These are phyloP conservation scores for Probosciger aterrimus DNA, from an alignment of 2,113 vertebrate species.

Conservation along the genomic window DNA sequence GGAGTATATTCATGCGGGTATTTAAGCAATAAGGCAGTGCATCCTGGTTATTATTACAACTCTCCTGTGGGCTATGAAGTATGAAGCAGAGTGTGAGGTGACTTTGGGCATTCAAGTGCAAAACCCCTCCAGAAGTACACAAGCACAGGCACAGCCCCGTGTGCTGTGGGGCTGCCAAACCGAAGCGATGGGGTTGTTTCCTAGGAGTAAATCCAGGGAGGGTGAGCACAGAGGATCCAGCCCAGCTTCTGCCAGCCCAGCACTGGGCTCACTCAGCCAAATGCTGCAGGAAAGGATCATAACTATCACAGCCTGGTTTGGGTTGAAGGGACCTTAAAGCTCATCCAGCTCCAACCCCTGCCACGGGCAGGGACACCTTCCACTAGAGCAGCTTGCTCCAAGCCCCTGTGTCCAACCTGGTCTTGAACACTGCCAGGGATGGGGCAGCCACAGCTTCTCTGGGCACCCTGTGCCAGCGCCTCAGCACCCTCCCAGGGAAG, in stretches of 20 bases:
- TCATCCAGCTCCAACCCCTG: background rate
- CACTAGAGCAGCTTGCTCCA: no score
- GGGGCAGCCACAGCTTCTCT: background rate
- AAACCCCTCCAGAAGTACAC: background rate
- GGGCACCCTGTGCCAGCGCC: background rate
- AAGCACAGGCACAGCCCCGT: background rate
- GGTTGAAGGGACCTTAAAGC: background rate
- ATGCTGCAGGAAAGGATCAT: background rate
- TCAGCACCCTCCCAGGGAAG: fast-evolving
- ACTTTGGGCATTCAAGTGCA: background rate
- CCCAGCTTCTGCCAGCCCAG: background rate
- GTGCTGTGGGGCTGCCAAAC: background rate
- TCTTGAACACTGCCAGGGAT: no score
- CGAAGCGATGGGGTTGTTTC: background rate
- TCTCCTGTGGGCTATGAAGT: background rate
- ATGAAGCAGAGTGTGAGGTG: background rate
- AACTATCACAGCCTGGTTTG: background rate
- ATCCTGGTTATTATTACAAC: background rate
- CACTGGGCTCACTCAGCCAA: background rate
- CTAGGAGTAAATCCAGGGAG: fast-evolving
- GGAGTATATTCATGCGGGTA: background rate
- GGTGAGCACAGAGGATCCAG: background rate
- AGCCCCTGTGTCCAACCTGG: no score
- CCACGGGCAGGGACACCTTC: background rate
- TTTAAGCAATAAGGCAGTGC: background rate